phyloP scores from a whole-genome alignment of 92 coral and sea anemone species.

The Epizoanthus scotinus region DNA sequence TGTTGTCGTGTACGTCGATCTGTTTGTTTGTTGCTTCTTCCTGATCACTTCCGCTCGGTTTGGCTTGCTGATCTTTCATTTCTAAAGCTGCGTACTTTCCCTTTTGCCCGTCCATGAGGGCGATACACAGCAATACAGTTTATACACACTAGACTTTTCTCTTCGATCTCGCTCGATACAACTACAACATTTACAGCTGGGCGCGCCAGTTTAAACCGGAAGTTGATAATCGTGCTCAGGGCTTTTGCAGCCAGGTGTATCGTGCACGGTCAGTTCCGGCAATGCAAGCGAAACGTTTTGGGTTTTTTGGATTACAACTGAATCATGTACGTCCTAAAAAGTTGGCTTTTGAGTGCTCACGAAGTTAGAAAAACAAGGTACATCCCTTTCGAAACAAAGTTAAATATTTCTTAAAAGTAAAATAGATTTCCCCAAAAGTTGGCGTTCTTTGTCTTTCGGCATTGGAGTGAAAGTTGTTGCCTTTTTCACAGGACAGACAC shows the following conservation, averaged over 20 bases:
- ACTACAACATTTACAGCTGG: not conserved
- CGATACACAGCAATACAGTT: not conserved
- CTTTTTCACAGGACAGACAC: too few species aligned
- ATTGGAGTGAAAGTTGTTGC: too few species aligned
- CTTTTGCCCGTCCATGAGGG: slow-evolving; percentile 17
- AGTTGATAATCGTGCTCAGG: slow-evolving; percentile 22
- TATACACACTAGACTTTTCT: not conserved
- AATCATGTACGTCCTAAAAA: too few species aligned
- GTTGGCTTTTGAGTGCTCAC: too few species aligned
- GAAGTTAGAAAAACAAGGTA: not conserved
- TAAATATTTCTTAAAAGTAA: too few species aligned
- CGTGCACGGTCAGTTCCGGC: too few species aligned
- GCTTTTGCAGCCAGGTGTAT: not conserved
- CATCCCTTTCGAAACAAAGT: not conserved
- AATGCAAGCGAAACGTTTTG: not conserved
- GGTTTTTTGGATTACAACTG: too few species aligned
- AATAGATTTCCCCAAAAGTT: too few species aligned
- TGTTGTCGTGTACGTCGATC: slow-evolving; percentile 32
- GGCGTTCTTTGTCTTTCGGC: too few species aligned
- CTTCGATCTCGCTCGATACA: slow-evolving; percentile 3
- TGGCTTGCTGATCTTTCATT: slow-evolving; percentile 63
- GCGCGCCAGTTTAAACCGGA: slow-evolving; percentile 34
- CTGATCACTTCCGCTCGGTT: slow-evolving; percentile 15
- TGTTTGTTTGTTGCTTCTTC: slow-evolving; percentile 50
- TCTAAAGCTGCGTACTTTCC: slow-evolving; percentile 51